Evolutionary conservation across 2,888 invertebrate species (phyloP).

Genomic region (Dioctria linearis): DNA sequence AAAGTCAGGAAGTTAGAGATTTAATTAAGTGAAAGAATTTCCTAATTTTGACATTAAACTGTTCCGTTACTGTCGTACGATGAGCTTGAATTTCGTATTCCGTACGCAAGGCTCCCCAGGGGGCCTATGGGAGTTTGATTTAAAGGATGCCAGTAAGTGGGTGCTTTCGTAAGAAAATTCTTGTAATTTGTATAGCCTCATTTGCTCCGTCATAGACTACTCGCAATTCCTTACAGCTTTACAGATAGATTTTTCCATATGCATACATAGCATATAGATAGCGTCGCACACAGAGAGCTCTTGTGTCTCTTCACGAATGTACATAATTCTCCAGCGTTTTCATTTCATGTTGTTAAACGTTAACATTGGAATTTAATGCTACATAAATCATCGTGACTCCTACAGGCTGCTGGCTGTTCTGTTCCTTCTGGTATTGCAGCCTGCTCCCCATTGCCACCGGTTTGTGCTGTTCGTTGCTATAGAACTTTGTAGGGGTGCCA

Average conservation of each 20-base stretch:
- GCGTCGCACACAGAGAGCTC: slow-evolving; percentile 4
- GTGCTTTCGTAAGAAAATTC: slow-evolving; percentile 39
- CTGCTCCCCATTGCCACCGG: background rate
- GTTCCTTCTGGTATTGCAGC: slow-evolving; percentile 43
- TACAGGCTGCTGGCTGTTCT: slow-evolving; percentile 60
- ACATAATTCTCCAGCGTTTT: slow-evolving; percentile 56
- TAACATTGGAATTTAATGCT: slow-evolving; percentile 62
- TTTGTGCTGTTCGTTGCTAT: slow-evolving; percentile 1
- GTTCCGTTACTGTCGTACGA: slow-evolving; percentile 37
- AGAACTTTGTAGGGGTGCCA: slow-evolving; percentile 9
- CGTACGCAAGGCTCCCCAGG: slow-evolving; percentile 14
- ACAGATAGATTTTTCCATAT: slow-evolving; percentile 32
- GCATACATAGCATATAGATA: slow-evolving; percentile 5
- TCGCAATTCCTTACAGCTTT: slow-evolving; percentile 40
- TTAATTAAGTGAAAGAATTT: slow-evolving; percentile 52
- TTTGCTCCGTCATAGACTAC: slow-evolving; percentile 49
- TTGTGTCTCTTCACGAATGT: slow-evolving; percentile 42
- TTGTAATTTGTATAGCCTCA: slow-evolving; percentile 49
- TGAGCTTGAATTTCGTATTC: background rate
- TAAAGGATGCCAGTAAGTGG: slow-evolving; percentile 40
- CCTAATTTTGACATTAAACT: slow-evolving; percentile 51
- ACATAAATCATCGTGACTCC: slow-evolving; percentile 62
- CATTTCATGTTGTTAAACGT: slow-evolving; percentile 62
- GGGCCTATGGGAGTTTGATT: slow-evolving; percentile 36
- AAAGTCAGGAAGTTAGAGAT: background rate